These are phyloP conservation scores for Brachionus asplanchnoidis DNA, from an alignment of 1,140 invertebrate species.

Conservation along the genomic window DNA sequence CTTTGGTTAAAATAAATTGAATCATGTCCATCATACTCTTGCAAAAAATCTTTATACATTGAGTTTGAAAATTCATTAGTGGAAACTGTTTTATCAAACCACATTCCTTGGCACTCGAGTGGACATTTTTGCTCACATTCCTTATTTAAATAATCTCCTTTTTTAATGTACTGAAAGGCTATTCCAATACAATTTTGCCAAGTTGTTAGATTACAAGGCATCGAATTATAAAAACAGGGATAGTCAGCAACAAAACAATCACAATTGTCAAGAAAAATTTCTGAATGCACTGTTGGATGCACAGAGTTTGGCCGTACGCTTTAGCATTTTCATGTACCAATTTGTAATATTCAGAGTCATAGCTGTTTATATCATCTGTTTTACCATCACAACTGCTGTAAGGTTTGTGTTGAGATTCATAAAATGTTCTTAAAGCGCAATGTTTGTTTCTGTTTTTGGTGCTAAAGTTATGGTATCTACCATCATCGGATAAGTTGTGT, in stretches of 20 bases:
- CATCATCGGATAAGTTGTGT: background rate
- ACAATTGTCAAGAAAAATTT: background rate
- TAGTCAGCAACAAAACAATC: background rate
- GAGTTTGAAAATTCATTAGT: background rate
- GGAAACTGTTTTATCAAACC: background rate
- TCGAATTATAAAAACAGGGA: background rate
- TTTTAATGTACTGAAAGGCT: background rate
- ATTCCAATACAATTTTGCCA: background rate
- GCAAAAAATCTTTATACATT: background rate
- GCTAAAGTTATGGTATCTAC: background rate
- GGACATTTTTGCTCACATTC: background rate
- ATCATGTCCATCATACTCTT: background rate
- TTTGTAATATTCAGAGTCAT: constrained; percentile 5
- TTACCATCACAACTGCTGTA: constrained; percentile 13
- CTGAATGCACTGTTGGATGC: background rate
- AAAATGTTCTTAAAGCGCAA: background rate
- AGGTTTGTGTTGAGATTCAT: background rate
- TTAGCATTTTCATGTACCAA: background rate
- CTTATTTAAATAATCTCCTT: background rate
- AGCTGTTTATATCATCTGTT: background rate
- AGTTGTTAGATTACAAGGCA: background rate
- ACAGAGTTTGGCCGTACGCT: background rate
- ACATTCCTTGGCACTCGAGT: background rate
- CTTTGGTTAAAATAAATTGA: background rate
- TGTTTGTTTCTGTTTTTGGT: background rate